These are phyloP conservation scores for Megastigmus dorsalis DNA, from an alignment of 2,888 invertebrate genomes.

Conservation along the genomic window DNA sequence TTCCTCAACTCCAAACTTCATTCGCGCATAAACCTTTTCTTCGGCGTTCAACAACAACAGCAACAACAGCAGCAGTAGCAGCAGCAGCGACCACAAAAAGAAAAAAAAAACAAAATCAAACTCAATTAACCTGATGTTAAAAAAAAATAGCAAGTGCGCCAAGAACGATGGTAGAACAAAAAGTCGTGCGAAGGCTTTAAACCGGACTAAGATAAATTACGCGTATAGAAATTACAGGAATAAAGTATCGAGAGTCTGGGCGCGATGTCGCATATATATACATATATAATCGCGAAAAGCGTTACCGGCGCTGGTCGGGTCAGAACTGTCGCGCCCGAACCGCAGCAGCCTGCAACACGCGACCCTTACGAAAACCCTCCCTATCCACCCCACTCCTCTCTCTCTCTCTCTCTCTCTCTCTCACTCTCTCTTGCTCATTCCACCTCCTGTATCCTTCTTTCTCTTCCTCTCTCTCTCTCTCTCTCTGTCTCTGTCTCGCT, in stretches of 20 bases:
- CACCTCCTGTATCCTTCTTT: conserved; percentile 25
- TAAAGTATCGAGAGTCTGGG: not conserved
- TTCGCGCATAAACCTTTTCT: no score
- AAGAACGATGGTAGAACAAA: no score
- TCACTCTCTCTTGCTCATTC: conserved; percentile 44
- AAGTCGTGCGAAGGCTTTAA: no score
- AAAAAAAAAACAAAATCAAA: no score
- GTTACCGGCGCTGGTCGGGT: conserved; percentile 71
- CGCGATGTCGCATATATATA: conserved; percentile 4
- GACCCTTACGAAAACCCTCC: conserved; percentile 56
- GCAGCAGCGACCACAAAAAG: no score
- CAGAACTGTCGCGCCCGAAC: conserved; percentile 74
- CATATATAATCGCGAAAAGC: conserved; percentile 59
- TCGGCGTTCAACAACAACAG: no score
- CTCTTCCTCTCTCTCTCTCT: conserved; percentile 22
- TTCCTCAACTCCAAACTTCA: no score
- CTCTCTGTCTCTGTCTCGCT: not conserved
- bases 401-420: conserved; percentile 26
- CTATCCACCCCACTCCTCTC: conserved; percentile 54
- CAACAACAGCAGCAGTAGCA: no score
- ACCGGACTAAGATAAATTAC: no score
- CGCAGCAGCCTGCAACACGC: conserved; percentile 73
- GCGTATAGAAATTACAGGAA: no score
- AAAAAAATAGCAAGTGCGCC: not conserved
- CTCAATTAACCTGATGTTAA: no score